Base-by-base conservation (phyloP, 2,888 invertebrate genomes). In the Gari tellinella region DNA sequence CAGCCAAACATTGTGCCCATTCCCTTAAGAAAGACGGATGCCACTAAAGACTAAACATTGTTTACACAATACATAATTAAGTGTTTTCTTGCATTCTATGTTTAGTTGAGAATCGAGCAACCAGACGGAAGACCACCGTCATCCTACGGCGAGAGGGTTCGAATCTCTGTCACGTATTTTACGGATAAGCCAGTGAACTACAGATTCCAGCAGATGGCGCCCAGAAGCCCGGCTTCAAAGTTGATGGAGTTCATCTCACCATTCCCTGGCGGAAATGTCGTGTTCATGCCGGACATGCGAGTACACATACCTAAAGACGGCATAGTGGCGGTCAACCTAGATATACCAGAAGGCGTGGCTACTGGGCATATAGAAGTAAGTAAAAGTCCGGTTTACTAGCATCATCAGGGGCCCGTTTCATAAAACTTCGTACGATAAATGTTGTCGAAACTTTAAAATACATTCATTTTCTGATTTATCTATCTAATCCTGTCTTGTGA, bases 51-150 rank as follows among this genome's bases (percentile, higher is more conserved):
- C n/a, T n/a, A n/a, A n/a, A n/a, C n/a, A n/a, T n/a, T n/a, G n/a
- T n/a, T n/a, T n/a, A n/a, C n/a, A n/a, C n/a, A n/a, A n/a, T n/a
- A n/a, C n/a, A n/a, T n/a, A n/a, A n/a, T n/a, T n/a, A n/a, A n/a
- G n/a, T n/a, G n/a, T n/a, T n/a, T n/a, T n/a, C n/a, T n/a, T n/a
- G n/a, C n/a, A n/a, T n/a, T n/a, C n/a, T n/a, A n/a, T n/a, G n/a
- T 37, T 38, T 61, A 87, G 87, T 52, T 84, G 2, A 81, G 78
- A 52, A 80, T 81, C 0, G 72, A 72, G 8, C 81, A 81, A 43
- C 81, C 77, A 14, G 86, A 87, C 55, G 81, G 72, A 17, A 66
- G 76, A 7, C 87, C 87, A 38, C 40, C 79, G n/a, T 41, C 60
- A 7, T 51, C 64, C 15, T 55, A 65, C 17, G 68, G 70, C 0